Percentiles rank a stretch among this genome's conserved stretches.
These are phyloP conservation scores for Thymelicus sylvestris DNA, from an alignment of 2,888 invertebrate species.

Conservation along the genomic window DNA sequence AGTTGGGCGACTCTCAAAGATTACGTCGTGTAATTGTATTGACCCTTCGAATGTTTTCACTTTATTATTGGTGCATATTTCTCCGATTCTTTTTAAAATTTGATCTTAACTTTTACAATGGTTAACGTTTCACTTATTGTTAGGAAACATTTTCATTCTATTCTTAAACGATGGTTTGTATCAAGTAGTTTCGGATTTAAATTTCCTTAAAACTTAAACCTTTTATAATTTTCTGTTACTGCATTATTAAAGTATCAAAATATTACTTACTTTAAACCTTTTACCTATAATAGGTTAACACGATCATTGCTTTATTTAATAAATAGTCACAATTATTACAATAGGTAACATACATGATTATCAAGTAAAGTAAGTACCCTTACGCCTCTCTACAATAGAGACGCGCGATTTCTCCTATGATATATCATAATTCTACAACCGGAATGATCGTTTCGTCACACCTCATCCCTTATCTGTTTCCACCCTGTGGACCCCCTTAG, in stretches of 20 bases:
- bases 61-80: conserved; percentile 58
- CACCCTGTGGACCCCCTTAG: conserved; percentile 50
- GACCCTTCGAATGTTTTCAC: conserved; percentile 70
- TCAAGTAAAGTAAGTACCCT: too few species aligned
- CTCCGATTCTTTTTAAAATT: conserved; percentile 33
- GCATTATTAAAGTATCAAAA: too few species aligned
- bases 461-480: conserved; percentile 59
- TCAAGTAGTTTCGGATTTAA: too few species aligned
- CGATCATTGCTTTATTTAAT: too few species aligned
- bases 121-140: conserved; percentile 6
- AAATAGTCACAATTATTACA: too few species aligned
- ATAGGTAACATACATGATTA: too few species aligned
- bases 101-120: conserved; percentile 34
- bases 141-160: too few species aligned
- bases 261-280: too few species aligned
- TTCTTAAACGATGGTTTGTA: too few species aligned
- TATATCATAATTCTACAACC: conserved; percentile 50
- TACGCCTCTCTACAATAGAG: background rate
- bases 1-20: conserved; percentile 78
- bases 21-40: conserved; percentile 75
- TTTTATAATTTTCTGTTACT: too few species aligned
- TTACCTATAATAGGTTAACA: too few species aligned
- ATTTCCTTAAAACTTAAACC: too few species aligned
- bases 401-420: background rate
- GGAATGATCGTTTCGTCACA: conserved; percentile 61